Conservation (phyloP, 2,797 vertebrate species). For the Octomys mimax region DNA sequence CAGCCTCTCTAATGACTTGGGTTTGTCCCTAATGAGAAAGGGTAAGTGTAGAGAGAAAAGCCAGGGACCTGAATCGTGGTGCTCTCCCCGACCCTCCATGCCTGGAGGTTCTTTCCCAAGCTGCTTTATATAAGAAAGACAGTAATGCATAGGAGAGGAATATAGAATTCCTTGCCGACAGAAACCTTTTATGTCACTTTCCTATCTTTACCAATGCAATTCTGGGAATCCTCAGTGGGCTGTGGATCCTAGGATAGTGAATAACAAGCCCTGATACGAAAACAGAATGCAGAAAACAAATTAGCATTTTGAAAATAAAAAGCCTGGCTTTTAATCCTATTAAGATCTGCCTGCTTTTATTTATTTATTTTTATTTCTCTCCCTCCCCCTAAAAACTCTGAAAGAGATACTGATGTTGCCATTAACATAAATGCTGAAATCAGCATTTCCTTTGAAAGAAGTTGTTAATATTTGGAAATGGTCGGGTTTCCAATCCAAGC, state of each 20-base stretch:
- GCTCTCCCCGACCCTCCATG: not conserved
- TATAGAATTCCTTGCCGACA: constrained; percentile 67
- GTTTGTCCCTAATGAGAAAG: constrained; percentile 69
- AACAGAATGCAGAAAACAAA: constrained; percentile 90
- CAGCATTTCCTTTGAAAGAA: constrained; percentile 92
- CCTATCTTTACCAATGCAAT: constrained; percentile 78
- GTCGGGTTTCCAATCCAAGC: constrained; percentile 88
- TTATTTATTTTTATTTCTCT: constrained; percentile 31
- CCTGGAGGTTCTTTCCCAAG: not conserved
- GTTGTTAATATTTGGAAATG: constrained; percentile 93
- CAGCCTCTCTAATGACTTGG: constrained; percentile 77
- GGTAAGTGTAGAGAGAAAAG: not conserved
- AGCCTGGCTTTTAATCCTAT: constrained; percentile 91
- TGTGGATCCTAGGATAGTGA: constrained; percentile 78
- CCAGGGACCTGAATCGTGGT: not conserved
- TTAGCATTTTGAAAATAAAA: constrained; percentile 91
- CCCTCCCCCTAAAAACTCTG: constrained; percentile 85
- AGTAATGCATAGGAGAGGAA: constrained; percentile 61
- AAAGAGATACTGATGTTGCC: constrained; percentile 89
- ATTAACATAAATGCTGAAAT: constrained; percentile 92
- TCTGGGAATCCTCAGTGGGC: constrained; percentile 81
- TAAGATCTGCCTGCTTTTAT: constrained; percentile 86
- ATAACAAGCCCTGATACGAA: constrained; percentile 85
- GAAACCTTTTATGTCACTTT: constrained; percentile 84
- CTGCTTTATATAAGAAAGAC: constrained; percentile 53